Conservation (phyloP, 2,888 invertebrate genomes). For the Portevinia maculata region DNA sequence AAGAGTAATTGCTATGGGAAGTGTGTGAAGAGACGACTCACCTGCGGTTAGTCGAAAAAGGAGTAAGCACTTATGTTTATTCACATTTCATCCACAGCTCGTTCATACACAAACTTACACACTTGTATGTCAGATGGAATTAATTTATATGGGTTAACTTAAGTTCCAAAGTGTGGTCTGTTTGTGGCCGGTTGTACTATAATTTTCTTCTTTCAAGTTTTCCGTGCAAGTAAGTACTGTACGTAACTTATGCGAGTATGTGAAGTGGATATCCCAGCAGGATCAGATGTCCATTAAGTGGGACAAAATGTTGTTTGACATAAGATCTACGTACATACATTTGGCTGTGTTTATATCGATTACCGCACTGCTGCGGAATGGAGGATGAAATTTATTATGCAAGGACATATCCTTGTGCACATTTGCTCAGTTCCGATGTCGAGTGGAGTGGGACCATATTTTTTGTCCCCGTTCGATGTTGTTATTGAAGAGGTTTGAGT, state of each 20-base stretch:
- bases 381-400: conserved; percentile 9
- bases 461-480: too few relatives aligned
- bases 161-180: conserved; percentile 13
- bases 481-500: too few relatives aligned
- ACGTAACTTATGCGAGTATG: neutral
- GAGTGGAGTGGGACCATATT: too few relatives aligned
- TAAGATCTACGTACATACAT: neutral
- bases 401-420: too few relatives aligned
- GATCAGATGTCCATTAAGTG: neutral
- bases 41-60: conserved; percentile 17
- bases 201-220: neutral
- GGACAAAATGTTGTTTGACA: neutral
- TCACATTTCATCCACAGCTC: neutral
- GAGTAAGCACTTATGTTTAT: neutral
- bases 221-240: neutral
- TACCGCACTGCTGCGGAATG: conserved; percentile 3
- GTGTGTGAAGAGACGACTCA: conserved; percentile 6
- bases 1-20: neutral
- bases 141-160: conserved; percentile 48
- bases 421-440: too few relatives aligned
- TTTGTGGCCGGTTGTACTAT: neutral
- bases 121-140: conserved; percentile 31
- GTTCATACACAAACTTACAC: neutral
- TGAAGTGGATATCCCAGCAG: neutral
- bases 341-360: neutral